phyloP scores from a whole-genome alignment of 2,888 invertebrate species.

The Caenorhabditis plicata region DNA sequence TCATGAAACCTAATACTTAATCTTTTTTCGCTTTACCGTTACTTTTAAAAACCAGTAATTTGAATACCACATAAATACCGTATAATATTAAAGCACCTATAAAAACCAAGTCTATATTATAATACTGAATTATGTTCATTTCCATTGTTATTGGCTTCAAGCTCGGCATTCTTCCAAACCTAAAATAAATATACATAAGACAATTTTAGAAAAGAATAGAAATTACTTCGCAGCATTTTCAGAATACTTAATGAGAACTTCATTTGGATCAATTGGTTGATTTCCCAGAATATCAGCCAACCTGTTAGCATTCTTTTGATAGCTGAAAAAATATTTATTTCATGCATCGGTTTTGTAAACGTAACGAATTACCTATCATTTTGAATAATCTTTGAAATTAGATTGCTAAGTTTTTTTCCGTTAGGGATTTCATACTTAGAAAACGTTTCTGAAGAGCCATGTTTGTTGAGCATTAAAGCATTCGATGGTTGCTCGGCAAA shows the following conservation, averaged over 20 bases:
- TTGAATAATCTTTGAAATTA: background rate
- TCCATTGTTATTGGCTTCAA: constrained; percentile 19
- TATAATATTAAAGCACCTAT: too few relatives aligned
- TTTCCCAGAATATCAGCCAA: constrained; percentile 18
- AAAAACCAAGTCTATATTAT: constrained; percentile 21
- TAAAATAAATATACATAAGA: too few relatives aligned
- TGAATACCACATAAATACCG: too few relatives aligned
- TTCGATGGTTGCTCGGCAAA: constrained; percentile 26
- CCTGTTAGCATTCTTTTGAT: constrained; percentile 11
- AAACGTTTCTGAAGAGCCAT: constrained; percentile 10
- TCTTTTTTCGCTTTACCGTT: too few relatives aligned
- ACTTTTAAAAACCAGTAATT: too few relatives aligned
- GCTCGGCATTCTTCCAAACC: constrained; percentile 18
- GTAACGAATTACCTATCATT: background rate
- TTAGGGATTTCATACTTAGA: constrained; percentile 20
- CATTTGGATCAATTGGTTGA: constrained; percentile 22
- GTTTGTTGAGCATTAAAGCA: constrained; percentile 19
- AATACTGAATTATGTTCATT: constrained; percentile 16
- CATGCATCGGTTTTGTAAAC: constrained; percentile 8
- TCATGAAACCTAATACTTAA: too few relatives aligned
- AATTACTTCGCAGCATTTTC: constrained; percentile 29
- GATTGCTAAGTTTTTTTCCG: constrained; percentile 10
- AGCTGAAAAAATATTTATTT: constrained; percentile 2
- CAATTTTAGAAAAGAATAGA: too few relatives aligned
- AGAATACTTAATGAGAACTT: constrained; percentile 14